These are phyloP conservation scores for Acronicta leporina DNA, from an alignment of 2,888 invertebrate species.

Conservation along the genomic window DNA sequence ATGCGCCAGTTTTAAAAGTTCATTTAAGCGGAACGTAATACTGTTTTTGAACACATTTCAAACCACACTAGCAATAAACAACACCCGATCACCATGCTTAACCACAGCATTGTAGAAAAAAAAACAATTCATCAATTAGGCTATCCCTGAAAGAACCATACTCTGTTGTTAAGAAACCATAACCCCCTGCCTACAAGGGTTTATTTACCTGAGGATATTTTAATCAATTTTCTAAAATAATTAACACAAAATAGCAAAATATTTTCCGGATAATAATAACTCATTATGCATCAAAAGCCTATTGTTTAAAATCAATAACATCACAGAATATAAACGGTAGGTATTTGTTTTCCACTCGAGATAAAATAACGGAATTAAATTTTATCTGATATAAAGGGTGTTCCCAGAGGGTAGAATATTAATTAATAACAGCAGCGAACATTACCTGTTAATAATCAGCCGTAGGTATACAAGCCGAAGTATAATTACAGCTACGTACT, in stretches of 20 bases:
- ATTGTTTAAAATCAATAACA: slow-evolving; percentile 17
- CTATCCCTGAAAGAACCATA: not conserved
- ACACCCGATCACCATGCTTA: too few species aligned
- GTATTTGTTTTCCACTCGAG: slow-evolving; percentile 23
- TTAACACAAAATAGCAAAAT: not conserved
- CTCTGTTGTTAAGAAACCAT: not conserved
- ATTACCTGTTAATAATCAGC: slow-evolving; percentile 30
- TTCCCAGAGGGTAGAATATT: slow-evolving; percentile 25
- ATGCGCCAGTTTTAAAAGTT: slow-evolving; percentile 1
- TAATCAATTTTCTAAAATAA: not conserved
- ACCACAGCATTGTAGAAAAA: too few species aligned
- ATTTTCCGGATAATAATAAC: slow-evolving; percentile 2
- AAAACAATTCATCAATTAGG: not conserved
- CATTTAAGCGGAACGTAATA: not conserved
- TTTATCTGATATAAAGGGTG: slow-evolving; percentile 22
- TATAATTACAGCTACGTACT: slow-evolving; percentile 16
- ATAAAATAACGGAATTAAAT: slow-evolving; percentile 30
- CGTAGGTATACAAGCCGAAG: slow-evolving; percentile 10
- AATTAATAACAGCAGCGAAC: slow-evolving; percentile 24
- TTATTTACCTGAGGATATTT: not conserved
- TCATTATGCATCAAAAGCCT: not conserved
- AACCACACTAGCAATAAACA: not conserved
- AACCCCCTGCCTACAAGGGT: not conserved
- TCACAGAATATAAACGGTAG: slow-evolving; percentile 7
- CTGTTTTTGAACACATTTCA: not conserved